Evolutionary conservation across 2,113 vertebrate genomes (phyloP).

Genomic region (Pelecanus crispus): DNA sequence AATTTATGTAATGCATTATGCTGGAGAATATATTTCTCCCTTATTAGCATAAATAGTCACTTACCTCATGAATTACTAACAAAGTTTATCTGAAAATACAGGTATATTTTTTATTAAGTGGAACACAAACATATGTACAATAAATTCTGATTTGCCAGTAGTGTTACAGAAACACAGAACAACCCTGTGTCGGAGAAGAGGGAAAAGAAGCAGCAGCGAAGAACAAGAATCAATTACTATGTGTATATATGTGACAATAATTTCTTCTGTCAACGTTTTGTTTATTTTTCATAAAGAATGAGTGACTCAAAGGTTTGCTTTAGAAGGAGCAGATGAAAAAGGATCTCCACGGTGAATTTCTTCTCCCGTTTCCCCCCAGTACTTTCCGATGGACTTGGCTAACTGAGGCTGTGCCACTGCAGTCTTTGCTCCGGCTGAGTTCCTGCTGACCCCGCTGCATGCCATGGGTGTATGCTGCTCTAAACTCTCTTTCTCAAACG

Average conservation of each 20-base stretch:
- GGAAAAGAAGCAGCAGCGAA: not conserved
- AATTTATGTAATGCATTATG: slow-evolving; percentile 83
- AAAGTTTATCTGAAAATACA: slow-evolving; percentile 83
- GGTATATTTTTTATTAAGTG: slow-evolving; percentile 78
- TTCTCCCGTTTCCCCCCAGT: not conserved
- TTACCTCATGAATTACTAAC: slow-evolving; percentile 85
- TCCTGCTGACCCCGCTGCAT: not conserved
- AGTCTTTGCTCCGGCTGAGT: not conserved
- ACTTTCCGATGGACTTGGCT: not conserved
- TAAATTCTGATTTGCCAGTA: slow-evolving; percentile 71
- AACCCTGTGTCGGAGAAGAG: not conserved
- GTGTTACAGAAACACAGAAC: slow-evolving; percentile 32
- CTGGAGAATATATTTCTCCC: slow-evolving; percentile 79
- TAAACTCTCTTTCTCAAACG: not conserved
- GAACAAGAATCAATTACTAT: not conserved
- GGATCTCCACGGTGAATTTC: not conserved
- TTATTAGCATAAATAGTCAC: slow-evolving; percentile 85
- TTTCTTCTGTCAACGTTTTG: slow-evolving; percentile 26
- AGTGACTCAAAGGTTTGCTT: not conserved
- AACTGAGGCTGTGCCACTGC: not conserved
- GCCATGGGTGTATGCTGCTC: not conserved
- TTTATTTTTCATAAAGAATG: slow-evolving; percentile 56
- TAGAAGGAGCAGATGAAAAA: not conserved
- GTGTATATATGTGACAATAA: not conserved
- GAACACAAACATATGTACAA: slow-evolving; percentile 77